phyloP scores from a whole-genome alignment of 2,113 vertebrate genomes.

The Peucedramus taeniatus region DNA sequence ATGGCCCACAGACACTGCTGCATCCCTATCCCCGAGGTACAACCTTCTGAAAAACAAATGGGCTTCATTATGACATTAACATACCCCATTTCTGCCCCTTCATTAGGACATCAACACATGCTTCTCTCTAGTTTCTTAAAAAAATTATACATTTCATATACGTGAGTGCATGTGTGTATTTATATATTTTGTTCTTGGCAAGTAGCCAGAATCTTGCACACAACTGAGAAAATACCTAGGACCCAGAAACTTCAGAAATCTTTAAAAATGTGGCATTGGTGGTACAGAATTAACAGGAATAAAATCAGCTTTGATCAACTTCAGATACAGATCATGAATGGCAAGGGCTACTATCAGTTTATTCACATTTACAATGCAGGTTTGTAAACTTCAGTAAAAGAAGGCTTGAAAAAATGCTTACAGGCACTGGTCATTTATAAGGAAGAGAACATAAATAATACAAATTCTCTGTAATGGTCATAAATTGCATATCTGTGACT shows the following conservation, averaged over 20 bases:
- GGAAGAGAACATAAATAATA: neutral
- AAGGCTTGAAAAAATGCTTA: neutral
- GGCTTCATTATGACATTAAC: neutral
- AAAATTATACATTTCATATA: neutral
- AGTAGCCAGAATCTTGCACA: neutral
- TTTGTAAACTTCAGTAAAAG: neutral
- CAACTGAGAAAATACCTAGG: neutral
- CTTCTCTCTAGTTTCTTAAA: neutral
- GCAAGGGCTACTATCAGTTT: neutral
- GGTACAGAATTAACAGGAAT: neutral
- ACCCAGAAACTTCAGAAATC: neutral
- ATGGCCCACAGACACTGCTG: neutral
- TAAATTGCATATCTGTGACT: neutral
- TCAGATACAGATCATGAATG: neutral
- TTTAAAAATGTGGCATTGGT: neutral
- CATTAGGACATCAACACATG: neutral
- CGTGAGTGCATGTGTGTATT: neutral
- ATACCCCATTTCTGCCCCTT: neutral
- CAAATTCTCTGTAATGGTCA: neutral
- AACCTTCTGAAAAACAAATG: neutral
- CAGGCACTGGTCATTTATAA: neutral
- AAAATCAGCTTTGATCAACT: neutral
- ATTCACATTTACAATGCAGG: neutral
- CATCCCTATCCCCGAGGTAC: fast-evolving
- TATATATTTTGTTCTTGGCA: neutral